A percentile compares a stretch with the other conserved stretches of the same genome.
Conservation (phyloP, 1,140 invertebrate genomes). For the Procambarus clarkii region DNA sequence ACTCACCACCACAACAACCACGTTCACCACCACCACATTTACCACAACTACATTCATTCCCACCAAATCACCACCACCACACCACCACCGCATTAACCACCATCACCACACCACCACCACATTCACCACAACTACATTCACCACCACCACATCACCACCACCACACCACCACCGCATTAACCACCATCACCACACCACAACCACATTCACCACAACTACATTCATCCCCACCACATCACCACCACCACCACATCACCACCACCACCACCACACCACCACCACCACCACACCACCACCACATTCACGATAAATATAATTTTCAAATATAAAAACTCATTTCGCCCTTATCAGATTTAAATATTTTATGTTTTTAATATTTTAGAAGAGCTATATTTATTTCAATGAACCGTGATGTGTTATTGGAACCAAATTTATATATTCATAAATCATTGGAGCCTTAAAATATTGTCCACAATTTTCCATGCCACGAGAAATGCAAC, state of each 20-base stretch:
- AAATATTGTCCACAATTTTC: no score
- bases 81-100: not conserved
- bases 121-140: not conserved
- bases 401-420: no score
- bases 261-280: not conserved
- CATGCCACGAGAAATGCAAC: no score
- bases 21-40: not conserved
- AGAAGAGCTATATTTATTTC: no score
- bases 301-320: not conserved
- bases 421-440: no score
- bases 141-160: no score
- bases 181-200: not conserved
- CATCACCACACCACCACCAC: not conserved
- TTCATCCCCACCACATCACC: not conserved
- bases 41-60: not conserved
- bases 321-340: no score
- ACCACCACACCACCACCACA: not conserved
- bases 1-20: no score
- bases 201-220: not conserved
- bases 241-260: not conserved
- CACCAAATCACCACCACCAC: not conserved
- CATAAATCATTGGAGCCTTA: no score
- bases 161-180: no score
- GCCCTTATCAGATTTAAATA: no score
- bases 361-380: no score